Conservation (phyloP, 2,888 invertebrate genomes). For the Agrochola circellaris region DNA sequence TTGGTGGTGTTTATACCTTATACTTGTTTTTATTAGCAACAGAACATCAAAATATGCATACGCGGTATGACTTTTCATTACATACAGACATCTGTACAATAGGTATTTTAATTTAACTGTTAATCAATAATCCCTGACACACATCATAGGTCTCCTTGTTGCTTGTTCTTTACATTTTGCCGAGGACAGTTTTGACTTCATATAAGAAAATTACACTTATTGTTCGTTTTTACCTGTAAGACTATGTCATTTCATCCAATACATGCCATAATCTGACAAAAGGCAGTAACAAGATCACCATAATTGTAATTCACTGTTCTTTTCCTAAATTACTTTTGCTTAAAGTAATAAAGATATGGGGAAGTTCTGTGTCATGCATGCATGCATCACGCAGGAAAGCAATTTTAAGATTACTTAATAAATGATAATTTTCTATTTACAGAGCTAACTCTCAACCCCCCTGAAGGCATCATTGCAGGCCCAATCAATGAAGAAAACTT, state of each 20-base stretch:
- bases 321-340: background rate
- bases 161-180: background rate
- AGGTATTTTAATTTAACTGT: background rate
- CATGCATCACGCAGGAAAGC: background rate
- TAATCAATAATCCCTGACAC: constrained; percentile 1
- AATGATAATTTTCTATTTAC: constrained; percentile 78
- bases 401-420: background rate
- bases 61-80: background rate
- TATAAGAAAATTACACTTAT: background rate
- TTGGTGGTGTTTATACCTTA: background rate
- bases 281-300: background rate
- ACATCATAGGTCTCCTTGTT: background rate
- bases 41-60: background rate
- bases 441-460: constrained; percentile 98
- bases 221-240: background rate
- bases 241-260: background rate
- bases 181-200: background rate
- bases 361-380: background rate
- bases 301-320: background rate
- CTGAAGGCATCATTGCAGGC: constrained; percentile 99
- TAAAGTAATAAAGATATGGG: background rate
- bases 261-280: background rate
- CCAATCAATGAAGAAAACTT: constrained; percentile 99
- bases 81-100: background rate
- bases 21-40: background rate